Evolutionary conservation across 2,113 vertebrate species (phyloP), one percentile per base, ranked within the genome.

Genomic region (Leptosomus discolor): DNA sequence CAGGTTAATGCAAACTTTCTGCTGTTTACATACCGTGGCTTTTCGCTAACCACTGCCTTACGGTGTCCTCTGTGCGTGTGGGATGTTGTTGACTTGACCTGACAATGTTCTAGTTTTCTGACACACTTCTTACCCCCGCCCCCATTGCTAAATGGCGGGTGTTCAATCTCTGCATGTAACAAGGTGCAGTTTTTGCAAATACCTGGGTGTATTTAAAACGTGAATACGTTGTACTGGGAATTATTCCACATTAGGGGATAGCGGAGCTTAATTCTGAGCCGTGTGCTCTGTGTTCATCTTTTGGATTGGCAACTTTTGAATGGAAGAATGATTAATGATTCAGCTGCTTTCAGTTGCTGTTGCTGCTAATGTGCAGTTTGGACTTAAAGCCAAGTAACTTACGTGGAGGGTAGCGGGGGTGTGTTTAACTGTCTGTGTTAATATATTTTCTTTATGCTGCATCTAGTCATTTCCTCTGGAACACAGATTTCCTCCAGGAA

Each of bases 401-500:
- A 15, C 13, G 77, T 32, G 51, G 45, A 34, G 68, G 68, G 79
- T 21, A 61, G 76, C 6, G 4, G 43, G 50, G 30, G 41, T 41
- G 67, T 57, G n/a, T 89, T 86, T 81, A 74, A 57, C 67, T 37
- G 5, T 34, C 36, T 48, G 50, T 29, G 32, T 64, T 88, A 82
- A 50, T 89, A 9, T 74, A 80, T 89, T 90, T 81, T 70, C 64
- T 95, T 92, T 81, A 84, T 89, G 76, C 80, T 77, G 29, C 50
- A 14, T 74, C 85, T 53, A 54, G 61, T 77, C 15, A 24, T 81
- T 97, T 97, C 94, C 91, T 92, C 54, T 74, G 76, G 86, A 96
- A 75, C 68, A 46, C 41, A 39, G 54, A 74, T 96, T 96, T 96
- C 76, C 89, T 91, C 37, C 76, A 81, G 86, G 94, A 97, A 96